Evolutionary conservation across 92 coral and sea anemone genomes (phyloP).

Genomic region (Parazoanthus swiftii): DNA sequence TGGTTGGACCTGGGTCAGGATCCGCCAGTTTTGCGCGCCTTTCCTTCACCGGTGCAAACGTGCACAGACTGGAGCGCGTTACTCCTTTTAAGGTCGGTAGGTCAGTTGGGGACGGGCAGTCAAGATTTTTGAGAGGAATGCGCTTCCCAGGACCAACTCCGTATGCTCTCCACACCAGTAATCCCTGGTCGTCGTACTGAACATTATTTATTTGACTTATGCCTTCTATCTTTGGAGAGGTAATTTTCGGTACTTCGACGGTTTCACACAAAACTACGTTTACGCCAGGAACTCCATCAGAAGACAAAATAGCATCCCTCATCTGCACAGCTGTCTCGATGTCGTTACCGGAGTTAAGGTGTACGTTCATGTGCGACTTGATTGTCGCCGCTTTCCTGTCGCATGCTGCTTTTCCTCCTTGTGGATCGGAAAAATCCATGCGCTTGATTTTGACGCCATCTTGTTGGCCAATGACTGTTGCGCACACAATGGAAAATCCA

Average conservation of each 20-base stretch:
- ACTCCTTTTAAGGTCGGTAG: slow-evolving; percentile 15
- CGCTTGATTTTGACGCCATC: slow-evolving; percentile 48
- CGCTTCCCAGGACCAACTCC: slow-evolving; percentile 4
- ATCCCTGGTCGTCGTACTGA: slow-evolving; percentile 13
- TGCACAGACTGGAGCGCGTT: slow-evolving; percentile 2
- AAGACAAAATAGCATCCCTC: slow-evolving; percentile 46
- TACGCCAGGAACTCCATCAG: slow-evolving; percentile 47
- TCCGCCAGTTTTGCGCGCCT: background rate
- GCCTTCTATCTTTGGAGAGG: slow-evolving; percentile 30
- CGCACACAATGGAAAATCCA: slow-evolving; percentile 43
- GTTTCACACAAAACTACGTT: slow-evolving; percentile 24
- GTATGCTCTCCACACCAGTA: slow-evolving; percentile 12
- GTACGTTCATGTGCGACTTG: slow-evolving; percentile 54
- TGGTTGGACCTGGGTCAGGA: background rate
- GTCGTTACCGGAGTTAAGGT: slow-evolving; percentile 42
- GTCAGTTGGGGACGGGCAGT: background rate
- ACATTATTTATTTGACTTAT: slow-evolving; percentile 35
- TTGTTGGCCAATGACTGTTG: slow-evolving; percentile 24
- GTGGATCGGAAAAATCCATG: slow-evolving; percentile 51
- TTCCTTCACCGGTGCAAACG: slow-evolving; percentile 20
- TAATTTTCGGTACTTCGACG: background rate
- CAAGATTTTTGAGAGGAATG: background rate
- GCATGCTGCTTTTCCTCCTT: slow-evolving; percentile 51
- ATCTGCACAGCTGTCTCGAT: slow-evolving; percentile 49
- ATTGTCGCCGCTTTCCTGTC: slow-evolving; percentile 53